A percentile compares a stretch with the other conserved stretches of the same genome.
phyloP scores from a whole-genome alignment of 2,113 vertebrate genomes.

The Drymodes brunneopygia region DNA sequence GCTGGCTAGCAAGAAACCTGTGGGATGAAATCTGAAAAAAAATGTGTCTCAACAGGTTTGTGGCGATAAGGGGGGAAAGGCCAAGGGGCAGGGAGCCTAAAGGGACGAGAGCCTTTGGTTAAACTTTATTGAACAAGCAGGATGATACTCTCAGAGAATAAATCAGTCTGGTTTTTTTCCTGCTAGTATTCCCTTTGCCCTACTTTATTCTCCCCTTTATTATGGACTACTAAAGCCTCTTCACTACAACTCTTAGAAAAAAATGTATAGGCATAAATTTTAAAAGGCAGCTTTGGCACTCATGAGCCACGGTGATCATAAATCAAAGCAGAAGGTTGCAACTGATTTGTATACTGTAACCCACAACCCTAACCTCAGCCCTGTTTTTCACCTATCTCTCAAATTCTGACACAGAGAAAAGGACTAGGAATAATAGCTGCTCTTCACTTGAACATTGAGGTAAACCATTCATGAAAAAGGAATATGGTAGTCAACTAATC shows the following conservation, averaged over 20 bases:
- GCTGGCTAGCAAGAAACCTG: neutral
- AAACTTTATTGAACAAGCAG: neutral
- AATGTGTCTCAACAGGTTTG: neutral
- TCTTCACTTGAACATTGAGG: neutral
- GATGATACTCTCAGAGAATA: neutral
- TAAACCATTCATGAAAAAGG: neutral
- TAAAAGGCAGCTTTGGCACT: neutral
- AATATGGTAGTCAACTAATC: neutral
- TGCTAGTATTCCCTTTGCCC: neutral
- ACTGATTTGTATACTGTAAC: neutral
- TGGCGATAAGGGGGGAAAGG: neutral
- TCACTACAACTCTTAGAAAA: neutral
- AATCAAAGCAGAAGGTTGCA: neutral
- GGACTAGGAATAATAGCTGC: neutral
- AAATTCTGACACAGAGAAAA: neutral
- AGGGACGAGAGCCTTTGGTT: neutral
- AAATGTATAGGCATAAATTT: neutral
- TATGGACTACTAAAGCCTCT: neutral
- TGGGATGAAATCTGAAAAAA: constrained; percentile 5
- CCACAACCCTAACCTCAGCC: neutral
- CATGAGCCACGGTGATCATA: neutral
- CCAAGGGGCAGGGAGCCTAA: neutral
- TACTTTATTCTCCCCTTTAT: neutral
- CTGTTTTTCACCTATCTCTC: neutral
- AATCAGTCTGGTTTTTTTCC: neutral